These are phyloP conservation scores for Meandrina meandrites DNA, from an alignment of 92 coral and sea anemone genomes.

Conservation along the genomic window DNA sequence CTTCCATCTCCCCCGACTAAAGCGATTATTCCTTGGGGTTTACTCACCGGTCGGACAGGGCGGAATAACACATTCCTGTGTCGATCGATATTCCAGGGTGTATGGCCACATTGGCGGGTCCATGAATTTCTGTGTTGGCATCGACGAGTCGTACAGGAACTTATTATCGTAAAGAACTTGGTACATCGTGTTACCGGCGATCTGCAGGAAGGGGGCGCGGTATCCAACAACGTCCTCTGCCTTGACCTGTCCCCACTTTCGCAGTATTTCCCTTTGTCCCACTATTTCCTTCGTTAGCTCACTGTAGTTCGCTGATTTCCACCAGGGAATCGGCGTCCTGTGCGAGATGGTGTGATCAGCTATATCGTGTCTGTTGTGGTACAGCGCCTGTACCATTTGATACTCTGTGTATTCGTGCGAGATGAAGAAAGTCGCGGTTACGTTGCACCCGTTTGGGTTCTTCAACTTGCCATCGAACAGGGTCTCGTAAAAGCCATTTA, in stretches of 20 bases:
- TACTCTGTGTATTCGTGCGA: constrained; percentile 91
- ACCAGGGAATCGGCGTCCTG: constrained; percentile 76
- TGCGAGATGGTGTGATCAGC: constrained; percentile 93
- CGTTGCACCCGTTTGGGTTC: constrained; percentile 88
- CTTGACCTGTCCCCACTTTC: constrained; percentile 74
- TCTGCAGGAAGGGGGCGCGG: constrained; percentile 87
- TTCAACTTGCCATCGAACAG: constrained; percentile 62
- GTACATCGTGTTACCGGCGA: constrained; percentile 88
- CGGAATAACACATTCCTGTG: constrained; percentile 83
- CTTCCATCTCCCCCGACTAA: not conserved
- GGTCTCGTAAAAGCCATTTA: constrained; percentile 48
- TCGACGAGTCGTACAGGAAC: constrained; percentile 89
- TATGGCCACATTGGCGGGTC: constrained; percentile 94
- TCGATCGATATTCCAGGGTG: constrained; percentile 78
- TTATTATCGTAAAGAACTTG: constrained; percentile 79
- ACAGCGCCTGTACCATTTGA: constrained; percentile 70
- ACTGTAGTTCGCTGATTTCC: constrained; percentile 82
- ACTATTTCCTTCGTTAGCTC: constrained; percentile 79
- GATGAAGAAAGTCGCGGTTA: constrained; percentile 82
- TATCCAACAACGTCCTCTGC: constrained; percentile 84
- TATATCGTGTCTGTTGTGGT: constrained; percentile 87
- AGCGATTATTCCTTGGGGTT: not conserved
- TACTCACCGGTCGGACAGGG: constrained; percentile 90
- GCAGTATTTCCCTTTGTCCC: constrained; percentile 81
- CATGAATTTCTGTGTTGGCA: constrained; percentile 69